Evolutionary conservation across 2,888 invertebrate species (phyloP), one percentile per base, ranked within the genome.

Genomic region (Drosophila picticornis): DNA sequence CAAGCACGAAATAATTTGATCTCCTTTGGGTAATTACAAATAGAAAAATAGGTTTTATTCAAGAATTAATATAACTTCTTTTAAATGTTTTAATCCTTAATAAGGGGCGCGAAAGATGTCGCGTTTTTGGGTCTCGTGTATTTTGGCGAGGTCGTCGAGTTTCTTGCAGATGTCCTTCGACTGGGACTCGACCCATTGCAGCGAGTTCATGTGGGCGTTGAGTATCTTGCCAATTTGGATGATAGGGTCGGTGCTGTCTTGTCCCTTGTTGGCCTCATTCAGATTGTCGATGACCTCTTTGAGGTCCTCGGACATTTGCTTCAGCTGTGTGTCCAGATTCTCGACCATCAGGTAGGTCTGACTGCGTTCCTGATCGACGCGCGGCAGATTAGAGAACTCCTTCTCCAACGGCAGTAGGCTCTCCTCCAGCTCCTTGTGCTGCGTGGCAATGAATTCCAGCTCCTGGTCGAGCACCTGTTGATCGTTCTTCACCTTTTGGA

Each of bases 271-370:
- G 0, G 97, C 96, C 90, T 98, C 97, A 92, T 99, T 99, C 36
- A 99, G 94, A 92, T 98, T 97, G 90, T 98, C 98, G 66, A 99
- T 98, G 13, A 99, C 97, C 93, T 98, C 98, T 90, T 98, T 98
- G 71, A 99, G 93, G 93, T 99, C 98, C 92, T 98, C 97, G 0
- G 98, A 97, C 98, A 99, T 98, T 91, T 97, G 96, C 86, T 98
- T 97, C 63, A 99, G 93, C 91, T 99, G 98, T 0, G 97, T 97
- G 92, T 99, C 98, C 76, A 99, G 94, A 91, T 96, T 97, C 93
- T 98, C 98, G 0, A 98, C 97, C 91, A 98, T 93, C 60, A 96
- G 95, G 92, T 98, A 98, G 95, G 98, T 98, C 88, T 98, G 97
- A 83, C 98, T 98, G 62, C 99, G 95, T 92, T 99, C 98, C 0